Percentiles rank a stretch among this genome's conserved stretches.
These are phyloP conservation scores for Darevskia nairensis DNA, from an alignment of 2,797 vertebrate genomes.

Conservation along the genomic window DNA sequence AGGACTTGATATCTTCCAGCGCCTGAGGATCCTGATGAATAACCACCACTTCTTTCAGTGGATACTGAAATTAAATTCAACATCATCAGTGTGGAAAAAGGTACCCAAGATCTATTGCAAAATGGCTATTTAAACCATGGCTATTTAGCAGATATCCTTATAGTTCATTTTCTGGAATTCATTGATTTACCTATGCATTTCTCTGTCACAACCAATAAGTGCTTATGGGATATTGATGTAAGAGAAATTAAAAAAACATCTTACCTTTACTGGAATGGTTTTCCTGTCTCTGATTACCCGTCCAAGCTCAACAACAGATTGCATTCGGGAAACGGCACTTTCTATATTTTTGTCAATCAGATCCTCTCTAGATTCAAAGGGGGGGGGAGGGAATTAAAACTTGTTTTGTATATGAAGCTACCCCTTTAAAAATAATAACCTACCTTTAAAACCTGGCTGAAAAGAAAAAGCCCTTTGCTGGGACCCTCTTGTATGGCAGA, in stretches of 20 bases:
- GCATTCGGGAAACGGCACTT: slow-evolving; percentile 92
- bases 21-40: slow-evolving; percentile 94
- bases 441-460: slow-evolving; percentile 6
- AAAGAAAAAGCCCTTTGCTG: not conserved
- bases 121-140: not conserved
- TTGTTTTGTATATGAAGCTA: slow-evolving; percentile 12
- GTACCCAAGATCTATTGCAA: not conserved
- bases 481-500: not conserved
- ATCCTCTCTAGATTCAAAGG: slow-evolving; percentile 82
- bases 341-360: slow-evolving; percentile 96
- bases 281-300: slow-evolving; percentile 96
- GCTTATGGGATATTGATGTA: slow-evolving; percentile 1
- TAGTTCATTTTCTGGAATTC: slow-evolving; percentile 21
- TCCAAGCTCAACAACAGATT: slow-evolving; percentile 97
- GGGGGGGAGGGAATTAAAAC: slow-evolving; percentile 46
- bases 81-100: not conserved
- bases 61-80: slow-evolving; percentile 84
- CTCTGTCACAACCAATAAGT: slow-evolving; percentile 27
- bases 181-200: not conserved
- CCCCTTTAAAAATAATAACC: not conserved
- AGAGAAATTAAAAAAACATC: slow-evolving; percentile 45
- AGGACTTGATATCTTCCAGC: slow-evolving; percentile 87
- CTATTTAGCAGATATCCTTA: not conserved
- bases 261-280: slow-evolving; percentile 95
- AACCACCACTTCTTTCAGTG: slow-evolving; percentile 94